Percentiles rank a stretch among this genome's conserved stretches.
Evolutionary conservation across 2,888 invertebrate species (phyloP).

Genomic region (Scaptomyza flava): DNA sequence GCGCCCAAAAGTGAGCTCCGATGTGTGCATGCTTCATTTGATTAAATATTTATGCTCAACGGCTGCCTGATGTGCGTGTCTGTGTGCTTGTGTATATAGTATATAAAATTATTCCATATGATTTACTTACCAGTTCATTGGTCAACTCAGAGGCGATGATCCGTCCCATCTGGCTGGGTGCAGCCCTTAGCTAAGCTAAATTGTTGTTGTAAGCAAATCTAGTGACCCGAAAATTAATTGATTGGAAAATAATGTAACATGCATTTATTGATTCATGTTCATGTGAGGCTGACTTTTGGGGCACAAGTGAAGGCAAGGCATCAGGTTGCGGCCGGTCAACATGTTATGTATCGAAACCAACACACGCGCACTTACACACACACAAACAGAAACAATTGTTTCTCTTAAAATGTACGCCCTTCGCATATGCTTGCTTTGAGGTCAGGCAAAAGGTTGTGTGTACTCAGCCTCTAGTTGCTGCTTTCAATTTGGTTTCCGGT

Average conservation of each 20-base stretch:
- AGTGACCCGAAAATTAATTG: conserved; percentile 80
- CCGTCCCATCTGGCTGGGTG: conserved; percentile 47
- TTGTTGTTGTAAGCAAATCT: conserved; percentile 69
- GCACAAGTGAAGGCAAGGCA: conserved; percentile 40
- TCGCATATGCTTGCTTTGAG: conserved; percentile 26
- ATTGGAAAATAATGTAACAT: conserved; percentile 81
- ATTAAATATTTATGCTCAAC: conserved; percentile 77
- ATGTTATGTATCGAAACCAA: conserved; percentile 34
- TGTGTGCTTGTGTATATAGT: conserved; percentile 25
- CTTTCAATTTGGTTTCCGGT: conserved; percentile 78
- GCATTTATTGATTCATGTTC: conserved; percentile 80
- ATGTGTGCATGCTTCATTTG: conserved; percentile 79
- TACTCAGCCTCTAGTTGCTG: conserved; percentile 53
- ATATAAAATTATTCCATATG: conserved; percentile 76
- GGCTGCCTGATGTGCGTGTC: conserved; percentile 38
- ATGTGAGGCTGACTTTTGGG: conserved; percentile 29
- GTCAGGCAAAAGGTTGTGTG: conserved; percentile 50
- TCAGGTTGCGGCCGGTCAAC: conserved; percentile 42
- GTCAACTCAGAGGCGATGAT: conserved; percentile 66
- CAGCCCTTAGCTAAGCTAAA: conserved; percentile 19
- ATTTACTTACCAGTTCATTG: conserved; percentile 74
- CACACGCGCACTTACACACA: neutral
- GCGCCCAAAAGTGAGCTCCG: conserved; percentile 62
- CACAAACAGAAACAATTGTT: conserved; percentile 34
- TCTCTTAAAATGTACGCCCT: conserved; percentile 5